Conservation (phyloP, 2,113 vertebrate species). For the Oncorhynchus clarkii region DNA sequence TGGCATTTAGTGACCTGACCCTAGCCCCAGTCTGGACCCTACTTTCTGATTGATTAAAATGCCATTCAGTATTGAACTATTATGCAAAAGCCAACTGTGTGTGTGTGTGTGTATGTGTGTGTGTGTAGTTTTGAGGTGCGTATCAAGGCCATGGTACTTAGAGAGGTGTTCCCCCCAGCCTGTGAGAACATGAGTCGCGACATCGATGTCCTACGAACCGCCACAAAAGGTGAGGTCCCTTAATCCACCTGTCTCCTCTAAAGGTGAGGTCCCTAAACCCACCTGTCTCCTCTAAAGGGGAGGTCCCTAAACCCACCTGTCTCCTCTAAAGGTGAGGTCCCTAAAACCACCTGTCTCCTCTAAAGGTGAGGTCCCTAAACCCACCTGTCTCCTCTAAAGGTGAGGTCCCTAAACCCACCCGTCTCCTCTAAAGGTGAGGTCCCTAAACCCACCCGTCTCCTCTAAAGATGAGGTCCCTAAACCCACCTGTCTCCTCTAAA, state of each 20-base stretch:
- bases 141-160: slow-evolving; percentile 89
- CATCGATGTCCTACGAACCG: slow-evolving; percentile 75
- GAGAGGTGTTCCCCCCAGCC: slow-evolving; percentile 82
- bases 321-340: too few relatives aligned
- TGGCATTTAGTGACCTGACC: not conserved
- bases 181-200: slow-evolving; percentile 78
- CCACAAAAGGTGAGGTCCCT: slow-evolving; percentile 78
- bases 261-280: too few relatives aligned
- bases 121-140: slow-evolving; percentile 79
- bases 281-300: slow-evolving; percentile 71
- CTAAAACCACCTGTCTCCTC: too few relatives aligned
- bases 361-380: too few relatives aligned
- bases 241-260: too few relatives aligned
- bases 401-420: too few relatives aligned
- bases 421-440: too few relatives aligned
- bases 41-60: not conserved
- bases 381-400: too few relatives aligned
- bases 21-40: not conserved
- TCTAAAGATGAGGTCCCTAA: too few relatives aligned
- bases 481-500: too few relatives aligned
- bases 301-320: slow-evolving; percentile 15
- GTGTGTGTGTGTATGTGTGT: not conserved
- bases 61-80: not conserved
- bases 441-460: too few relatives aligned
- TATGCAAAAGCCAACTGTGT: not conserved